These are phyloP conservation scores for Taurulus bubalis DNA, from an alignment of 2,113 vertebrate species.

Conservation along the genomic window DNA sequence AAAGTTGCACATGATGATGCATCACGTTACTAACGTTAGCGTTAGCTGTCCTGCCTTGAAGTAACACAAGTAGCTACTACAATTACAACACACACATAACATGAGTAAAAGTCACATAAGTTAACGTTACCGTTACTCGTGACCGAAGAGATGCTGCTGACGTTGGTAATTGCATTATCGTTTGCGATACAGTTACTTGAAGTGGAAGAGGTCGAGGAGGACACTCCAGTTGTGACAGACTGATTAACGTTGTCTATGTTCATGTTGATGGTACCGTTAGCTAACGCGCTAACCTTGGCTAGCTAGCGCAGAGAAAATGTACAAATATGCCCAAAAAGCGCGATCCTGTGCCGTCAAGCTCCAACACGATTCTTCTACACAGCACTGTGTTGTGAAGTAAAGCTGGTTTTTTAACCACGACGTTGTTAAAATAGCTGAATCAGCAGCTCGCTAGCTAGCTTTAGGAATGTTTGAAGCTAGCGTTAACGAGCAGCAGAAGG, in stretches of 20 bases:
- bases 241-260: constrained; percentile 82
- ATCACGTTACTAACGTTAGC: no score
- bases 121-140: constrained; percentile 71
- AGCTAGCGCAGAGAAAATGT: constrained; percentile 43
- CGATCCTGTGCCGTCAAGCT: neutral
- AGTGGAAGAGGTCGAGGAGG: constrained; percentile 77
- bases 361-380: neutral
- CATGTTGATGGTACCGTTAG: constrained; percentile 61
- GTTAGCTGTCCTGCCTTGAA: neutral
- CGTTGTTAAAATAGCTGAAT: neutral
- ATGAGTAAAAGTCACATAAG: neutral
- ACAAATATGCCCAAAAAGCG: constrained; percentile 1
- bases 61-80: neutral
- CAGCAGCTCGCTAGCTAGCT: neutral
- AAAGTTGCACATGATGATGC: neutral
- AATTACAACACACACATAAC: neutral
- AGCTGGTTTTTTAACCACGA: neutral
- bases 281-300: constrained; percentile 55
- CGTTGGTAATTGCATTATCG: constrained; percentile 69
- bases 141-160: constrained; percentile 76
- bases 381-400: neutral
- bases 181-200: constrained; percentile 81
- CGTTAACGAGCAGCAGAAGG: constrained; percentile 19
- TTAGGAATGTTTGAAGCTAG: constrained; percentile 10
- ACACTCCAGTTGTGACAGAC: constrained; percentile 72